Evolutionary conservation across 2,113 vertebrate species (phyloP).

Genomic region (Agapornis roseicollis): DNA sequence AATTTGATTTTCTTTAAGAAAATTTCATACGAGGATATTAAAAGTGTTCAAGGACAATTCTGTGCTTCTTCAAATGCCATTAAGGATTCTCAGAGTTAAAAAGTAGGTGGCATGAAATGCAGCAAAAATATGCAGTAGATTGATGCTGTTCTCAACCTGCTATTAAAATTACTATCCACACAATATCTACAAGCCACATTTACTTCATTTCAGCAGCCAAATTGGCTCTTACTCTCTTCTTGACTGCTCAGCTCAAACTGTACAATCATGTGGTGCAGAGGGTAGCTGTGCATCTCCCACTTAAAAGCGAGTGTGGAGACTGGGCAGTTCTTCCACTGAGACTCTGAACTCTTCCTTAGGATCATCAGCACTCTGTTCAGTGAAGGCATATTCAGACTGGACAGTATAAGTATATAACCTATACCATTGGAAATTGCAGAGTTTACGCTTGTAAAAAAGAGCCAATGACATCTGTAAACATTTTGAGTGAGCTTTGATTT

Average conservation of each 20-base stretch:
- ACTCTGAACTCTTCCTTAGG: background rate
- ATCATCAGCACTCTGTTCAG: background rate
- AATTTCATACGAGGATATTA: background rate
- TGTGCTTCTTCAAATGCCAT: background rate
- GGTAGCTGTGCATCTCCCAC: background rate
- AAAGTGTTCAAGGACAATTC: background rate
- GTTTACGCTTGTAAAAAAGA: background rate
- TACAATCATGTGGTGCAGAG: background rate
- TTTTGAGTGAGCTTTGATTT: background rate
- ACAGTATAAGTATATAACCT: background rate
- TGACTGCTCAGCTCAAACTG: background rate
- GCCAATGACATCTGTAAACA: background rate
- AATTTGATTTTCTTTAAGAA: background rate
- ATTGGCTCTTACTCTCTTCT: background rate
- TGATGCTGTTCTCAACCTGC: background rate
- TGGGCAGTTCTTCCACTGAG: background rate
- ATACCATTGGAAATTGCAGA: accelerated
- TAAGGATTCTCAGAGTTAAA: background rate
- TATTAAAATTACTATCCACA: background rate
- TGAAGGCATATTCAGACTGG: background rate
- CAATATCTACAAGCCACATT: background rate
- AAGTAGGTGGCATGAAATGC: background rate
- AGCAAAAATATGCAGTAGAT: background rate
- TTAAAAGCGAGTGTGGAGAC: background rate
- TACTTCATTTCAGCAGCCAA: background rate